Conservation (phyloP, 2,113 vertebrate genomes). For the Corvus cornix region DNA sequence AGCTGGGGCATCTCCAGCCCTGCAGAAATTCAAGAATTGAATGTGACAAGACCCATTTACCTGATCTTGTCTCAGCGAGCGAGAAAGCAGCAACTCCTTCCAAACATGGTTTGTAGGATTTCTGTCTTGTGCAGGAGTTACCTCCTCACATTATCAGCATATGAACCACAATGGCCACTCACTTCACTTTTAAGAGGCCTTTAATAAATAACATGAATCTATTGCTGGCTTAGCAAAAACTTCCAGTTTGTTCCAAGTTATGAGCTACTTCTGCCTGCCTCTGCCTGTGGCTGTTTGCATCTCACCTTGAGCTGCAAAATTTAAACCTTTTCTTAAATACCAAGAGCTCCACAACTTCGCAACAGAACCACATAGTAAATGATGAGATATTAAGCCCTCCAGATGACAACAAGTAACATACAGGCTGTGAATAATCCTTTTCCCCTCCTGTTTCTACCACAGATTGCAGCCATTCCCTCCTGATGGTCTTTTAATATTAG, state of each 20-base stretch:
- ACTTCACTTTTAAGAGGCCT: not conserved
- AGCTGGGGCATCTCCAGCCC: not conserved
- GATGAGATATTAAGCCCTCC: not conserved
- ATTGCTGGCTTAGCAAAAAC: not conserved
- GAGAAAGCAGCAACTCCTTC: rapidly evolving
- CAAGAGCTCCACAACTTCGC: not conserved
- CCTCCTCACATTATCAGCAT: not conserved
- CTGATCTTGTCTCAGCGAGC: rapidly evolving
- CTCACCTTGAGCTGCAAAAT: not conserved
- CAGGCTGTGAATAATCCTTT: not conserved
- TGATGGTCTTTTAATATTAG: not conserved
- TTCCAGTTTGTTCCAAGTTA: not conserved
- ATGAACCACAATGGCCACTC: not conserved
- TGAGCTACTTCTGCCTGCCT: not conserved
- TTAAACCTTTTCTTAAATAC: not conserved
- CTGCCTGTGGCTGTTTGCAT: not conserved
- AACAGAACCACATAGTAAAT: not conserved
- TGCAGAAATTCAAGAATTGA: not conserved
- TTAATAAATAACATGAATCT: not conserved
- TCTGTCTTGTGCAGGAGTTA: not conserved
- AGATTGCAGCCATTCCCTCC: not conserved
- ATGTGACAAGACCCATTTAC: not conserved
- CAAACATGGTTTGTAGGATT: not conserved
- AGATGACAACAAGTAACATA: not conserved
- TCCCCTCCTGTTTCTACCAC: not conserved